Evolutionary conservation across 1,140 invertebrate genomes (phyloP), one percentile per base, ranked within the genome.

Genomic region (Arion vulgaris): DNA sequence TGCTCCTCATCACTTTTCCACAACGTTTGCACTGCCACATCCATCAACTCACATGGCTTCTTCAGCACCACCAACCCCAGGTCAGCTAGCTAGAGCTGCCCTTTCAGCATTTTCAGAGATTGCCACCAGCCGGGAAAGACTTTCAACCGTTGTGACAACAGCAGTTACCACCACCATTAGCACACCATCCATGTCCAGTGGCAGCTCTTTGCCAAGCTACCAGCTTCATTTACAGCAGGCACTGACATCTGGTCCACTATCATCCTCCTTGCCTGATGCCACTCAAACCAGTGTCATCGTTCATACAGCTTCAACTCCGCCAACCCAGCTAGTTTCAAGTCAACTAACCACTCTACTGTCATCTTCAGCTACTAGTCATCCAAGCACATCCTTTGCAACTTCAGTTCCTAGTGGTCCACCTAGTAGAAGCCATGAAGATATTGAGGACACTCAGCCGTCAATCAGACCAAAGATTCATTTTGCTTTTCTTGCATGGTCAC

Each of bases 281-380:
- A 84, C 88, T 34, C 88, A 90, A 80, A 83, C 89, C 4, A 90
- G 89, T 85, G 90, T 91, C 11, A 91, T 91, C 26, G 89, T 91
- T 26, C 90, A 89, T 81, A 87, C 88, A 13, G 88, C 88, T 45
- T 87, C 86, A 1, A 79, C 57, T 62, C 77, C 77, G 1, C 1
- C 77, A 9, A 39, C 34, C 17, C 38, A n/a, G 49, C 32, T 69
- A 69, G 36, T 23, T 39, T 28, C 36, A 5, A 41, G 13, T 19
- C 77, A 49, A 23, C 4, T 51, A 15, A n/a, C 49, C 11, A 7
- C 53, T 1, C 49, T 78, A 2, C 9, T 51, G 23, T 32, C 75
- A 36, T 32, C 49, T 36, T 32, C 49, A 62, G 57, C 77, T 15
- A 1, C 62, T 13, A 38, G 75, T 23, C 51, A 66, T 7, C 75